phyloP scores from a whole-genome alignment of 2,888 invertebrate species.

The Protonemura montana region DNA sequence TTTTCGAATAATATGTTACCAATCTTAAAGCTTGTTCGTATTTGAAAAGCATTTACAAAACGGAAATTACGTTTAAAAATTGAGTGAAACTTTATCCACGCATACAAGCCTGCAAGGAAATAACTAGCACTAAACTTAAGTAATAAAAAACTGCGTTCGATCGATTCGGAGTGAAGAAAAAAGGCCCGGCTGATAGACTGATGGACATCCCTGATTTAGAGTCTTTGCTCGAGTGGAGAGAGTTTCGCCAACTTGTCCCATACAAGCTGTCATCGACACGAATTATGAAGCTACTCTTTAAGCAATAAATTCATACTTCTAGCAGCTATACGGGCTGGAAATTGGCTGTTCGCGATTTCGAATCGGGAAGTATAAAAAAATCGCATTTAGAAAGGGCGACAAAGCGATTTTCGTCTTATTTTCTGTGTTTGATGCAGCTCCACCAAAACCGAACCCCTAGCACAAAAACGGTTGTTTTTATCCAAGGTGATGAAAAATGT shows the following conservation, averaged over 20 bases:
- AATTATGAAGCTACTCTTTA: slow-evolving; percentile 48
- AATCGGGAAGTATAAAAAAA: slow-evolving; percentile 41
- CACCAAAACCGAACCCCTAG: slow-evolving; percentile 34
- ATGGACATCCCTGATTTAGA: slow-evolving; percentile 21
- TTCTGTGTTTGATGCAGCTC: slow-evolving; percentile 41
- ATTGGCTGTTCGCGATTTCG: slow-evolving; percentile 45
- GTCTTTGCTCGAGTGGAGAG: slow-evolving; percentile 18
- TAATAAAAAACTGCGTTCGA: not conserved
- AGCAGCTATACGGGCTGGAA: slow-evolving; percentile 37
- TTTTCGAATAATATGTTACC: not conserved
- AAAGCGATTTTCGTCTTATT: slow-evolving; percentile 43
- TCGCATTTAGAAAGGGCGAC: slow-evolving; percentile 42
- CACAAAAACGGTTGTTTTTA: slow-evolving; percentile 40
- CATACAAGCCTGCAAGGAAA: not conserved
- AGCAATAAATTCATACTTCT: slow-evolving; percentile 48
- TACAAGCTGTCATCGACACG: slow-evolving; percentile 46
- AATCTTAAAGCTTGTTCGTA: not conserved
- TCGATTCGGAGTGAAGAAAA: not conserved
- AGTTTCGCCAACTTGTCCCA: slow-evolving; percentile 47
- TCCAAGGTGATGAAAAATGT: slow-evolving; percentile 42
- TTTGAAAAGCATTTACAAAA: slow-evolving; percentile 5
- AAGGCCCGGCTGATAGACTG: not conserved
- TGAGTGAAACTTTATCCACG: not conserved
- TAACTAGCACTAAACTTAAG: not conserved
- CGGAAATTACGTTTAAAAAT: slow-evolving; percentile 2